Percentiles rank a stretch among this genome's conserved stretches.
Evolutionary conservation across 2,797 vertebrate genomes (phyloP).

Genomic region (Muscicapa striata): DNA sequence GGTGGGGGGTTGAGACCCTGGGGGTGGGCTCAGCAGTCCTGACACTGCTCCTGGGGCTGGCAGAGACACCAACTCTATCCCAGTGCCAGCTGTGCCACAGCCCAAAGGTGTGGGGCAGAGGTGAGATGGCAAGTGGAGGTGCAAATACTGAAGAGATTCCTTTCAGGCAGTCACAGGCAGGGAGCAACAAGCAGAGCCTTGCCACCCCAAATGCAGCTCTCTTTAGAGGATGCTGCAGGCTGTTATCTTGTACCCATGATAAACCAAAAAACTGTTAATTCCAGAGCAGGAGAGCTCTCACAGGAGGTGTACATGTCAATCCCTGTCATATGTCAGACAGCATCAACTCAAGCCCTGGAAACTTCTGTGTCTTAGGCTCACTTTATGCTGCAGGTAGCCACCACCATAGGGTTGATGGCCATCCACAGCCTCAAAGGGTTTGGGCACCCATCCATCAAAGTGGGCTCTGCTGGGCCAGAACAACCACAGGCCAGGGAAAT

Average conservation of each 20-base stretch:
- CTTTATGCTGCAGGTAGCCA: neutral
- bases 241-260: neutral
- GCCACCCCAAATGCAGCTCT: neutral
- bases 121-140: neutral
- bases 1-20: fast-evolving
- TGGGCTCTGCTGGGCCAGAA: neutral
- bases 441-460: fast-evolving
- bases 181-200: neutral
- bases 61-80: neutral
- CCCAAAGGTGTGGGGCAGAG: neutral
- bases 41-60: fast-evolving
- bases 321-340: neutral
- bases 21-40: fast-evolving
- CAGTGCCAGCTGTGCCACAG: fast-evolving
- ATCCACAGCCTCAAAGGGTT: neutral
- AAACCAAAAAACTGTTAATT: fast-evolving
- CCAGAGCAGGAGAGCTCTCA: neutral
- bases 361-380: neutral
- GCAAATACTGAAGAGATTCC: neutral
- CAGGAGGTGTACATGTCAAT: fast-evolving
- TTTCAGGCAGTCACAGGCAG: neutral
- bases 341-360: neutral
- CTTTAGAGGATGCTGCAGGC: neutral
- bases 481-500: neutral
- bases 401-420: fast-evolving